phyloP scores from a whole-genome alignment of 2,888 invertebrate species.

The Drosophila neutralis region DNA sequence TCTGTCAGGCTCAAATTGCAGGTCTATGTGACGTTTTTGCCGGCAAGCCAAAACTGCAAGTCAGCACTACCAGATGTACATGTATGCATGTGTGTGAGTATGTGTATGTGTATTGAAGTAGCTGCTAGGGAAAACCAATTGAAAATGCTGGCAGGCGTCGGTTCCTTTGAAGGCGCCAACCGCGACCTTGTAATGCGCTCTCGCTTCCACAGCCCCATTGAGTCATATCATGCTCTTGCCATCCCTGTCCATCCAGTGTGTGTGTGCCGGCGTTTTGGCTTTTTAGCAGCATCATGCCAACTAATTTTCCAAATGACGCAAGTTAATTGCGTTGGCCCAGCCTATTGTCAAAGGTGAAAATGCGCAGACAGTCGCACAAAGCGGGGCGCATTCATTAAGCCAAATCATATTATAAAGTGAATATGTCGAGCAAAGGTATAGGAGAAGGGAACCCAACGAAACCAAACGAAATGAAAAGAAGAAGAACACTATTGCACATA shows the following conservation, averaged over 20 bases:
- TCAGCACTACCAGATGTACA: constrained; percentile 33
- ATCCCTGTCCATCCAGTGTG: neutral
- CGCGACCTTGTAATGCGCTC: constrained; percentile 58
- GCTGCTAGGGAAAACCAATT: constrained; percentile 50
- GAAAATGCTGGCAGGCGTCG: constrained; percentile 54
- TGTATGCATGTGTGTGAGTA: neutral
- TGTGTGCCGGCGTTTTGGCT: constrained; percentile 6
- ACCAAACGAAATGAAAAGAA: constrained; percentile 1
- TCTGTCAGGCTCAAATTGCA: constrained; percentile 18
- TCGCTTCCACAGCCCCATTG: neutral
- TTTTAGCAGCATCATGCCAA: constrained; percentile 78
- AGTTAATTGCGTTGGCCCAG: constrained; percentile 65
- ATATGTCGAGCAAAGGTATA: constrained; percentile 42
- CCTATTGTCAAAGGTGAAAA: constrained; percentile 70
- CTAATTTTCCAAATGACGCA: constrained; percentile 79
- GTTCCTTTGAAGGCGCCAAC: constrained; percentile 51
- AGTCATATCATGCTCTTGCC: neutral
- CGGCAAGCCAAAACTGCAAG: constrained; percentile 53
- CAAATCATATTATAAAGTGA: constrained; percentile 69
- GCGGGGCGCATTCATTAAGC: constrained; percentile 70
- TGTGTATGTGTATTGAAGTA: neutral
- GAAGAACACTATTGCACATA: neutral
- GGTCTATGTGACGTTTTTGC: constrained; percentile 23
- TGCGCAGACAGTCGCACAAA: constrained; percentile 48
- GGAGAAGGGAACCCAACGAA: neutral